A percentile compares a stretch with the other conserved stretches of the same genome.
These are phyloP conservation scores for Pica pica DNA, from an alignment of 2,113 vertebrate genomes.

Conservation along the genomic window DNA sequence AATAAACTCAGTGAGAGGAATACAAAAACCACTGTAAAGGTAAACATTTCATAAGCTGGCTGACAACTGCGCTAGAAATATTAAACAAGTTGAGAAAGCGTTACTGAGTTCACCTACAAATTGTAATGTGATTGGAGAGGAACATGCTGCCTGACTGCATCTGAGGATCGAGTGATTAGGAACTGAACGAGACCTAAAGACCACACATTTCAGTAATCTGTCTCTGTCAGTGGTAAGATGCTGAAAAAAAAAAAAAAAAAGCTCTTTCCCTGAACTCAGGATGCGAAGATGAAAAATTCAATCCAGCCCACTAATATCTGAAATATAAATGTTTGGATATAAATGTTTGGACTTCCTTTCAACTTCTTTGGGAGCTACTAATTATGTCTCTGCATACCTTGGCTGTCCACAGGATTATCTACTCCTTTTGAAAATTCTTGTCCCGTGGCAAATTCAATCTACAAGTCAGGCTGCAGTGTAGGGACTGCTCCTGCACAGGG, in stretches of 20 bases:
- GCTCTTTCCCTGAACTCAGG: neutral
- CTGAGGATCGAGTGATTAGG: neutral
- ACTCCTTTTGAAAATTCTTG: neutral
- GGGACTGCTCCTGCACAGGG: neutral
- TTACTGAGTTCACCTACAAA: neutral
- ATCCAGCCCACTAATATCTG: neutral
- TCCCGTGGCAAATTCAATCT: neutral
- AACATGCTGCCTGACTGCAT: neutral
- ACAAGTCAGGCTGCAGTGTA: neutral
- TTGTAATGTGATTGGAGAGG: neutral
- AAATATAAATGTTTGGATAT: neutral
- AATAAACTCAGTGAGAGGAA: neutral
- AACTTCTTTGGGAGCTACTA: neutral
- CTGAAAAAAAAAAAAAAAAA: neutral
- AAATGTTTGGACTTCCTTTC: neutral
- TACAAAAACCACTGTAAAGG: neutral
- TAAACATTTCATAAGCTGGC: neutral
- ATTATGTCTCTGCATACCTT: neutral
- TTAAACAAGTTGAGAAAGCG: neutral
- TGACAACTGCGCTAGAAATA: neutral
- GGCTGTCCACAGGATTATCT: neutral
- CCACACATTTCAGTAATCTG: neutral
- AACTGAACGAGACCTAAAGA: constrained; percentile 1
- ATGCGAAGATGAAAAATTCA: neutral
- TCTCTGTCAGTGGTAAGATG: neutral